Conservation (phyloP, 2,113 vertebrate species). For the Zapornia atra region DNA sequence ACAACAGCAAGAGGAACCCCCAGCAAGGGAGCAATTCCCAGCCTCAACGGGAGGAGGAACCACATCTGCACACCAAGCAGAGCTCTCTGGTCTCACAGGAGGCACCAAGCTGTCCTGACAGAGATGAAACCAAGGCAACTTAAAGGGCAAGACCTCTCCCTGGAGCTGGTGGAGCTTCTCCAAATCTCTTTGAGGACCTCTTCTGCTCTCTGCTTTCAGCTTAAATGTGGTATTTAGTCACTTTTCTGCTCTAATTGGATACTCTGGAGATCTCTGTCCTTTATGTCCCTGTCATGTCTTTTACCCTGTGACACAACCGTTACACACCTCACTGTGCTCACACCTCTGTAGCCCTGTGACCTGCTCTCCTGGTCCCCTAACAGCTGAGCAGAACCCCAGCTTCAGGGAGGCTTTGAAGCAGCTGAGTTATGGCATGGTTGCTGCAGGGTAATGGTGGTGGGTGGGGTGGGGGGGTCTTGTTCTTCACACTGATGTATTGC, state of each 20-base stretch:
- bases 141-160: neutral
- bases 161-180: neutral
- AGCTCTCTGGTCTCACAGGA: neutral
- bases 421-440: neutral
- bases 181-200: neutral
- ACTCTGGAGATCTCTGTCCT: neutral
- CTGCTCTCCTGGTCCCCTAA: neutral
- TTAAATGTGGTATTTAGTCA: neutral
- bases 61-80: neutral
- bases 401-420: neutral
- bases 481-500: neutral
- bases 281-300: neutral
- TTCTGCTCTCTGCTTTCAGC: neutral
- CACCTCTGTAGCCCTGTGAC: rapidly evolving
- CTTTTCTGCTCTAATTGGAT: neutral
- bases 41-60: neutral
- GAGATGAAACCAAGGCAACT: neutral
- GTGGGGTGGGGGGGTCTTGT: neutral
- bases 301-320: neutral
- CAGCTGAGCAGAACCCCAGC: neutral
- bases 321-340: neutral
- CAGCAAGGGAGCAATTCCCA: rapidly evolving
- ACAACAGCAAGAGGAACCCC: neutral
- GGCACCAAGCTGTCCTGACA: rapidly evolving
- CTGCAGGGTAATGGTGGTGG: neutral